Evolutionary conservation across 2,888 invertebrate genomes (phyloP).

Genomic region (Phengaris arion): DNA sequence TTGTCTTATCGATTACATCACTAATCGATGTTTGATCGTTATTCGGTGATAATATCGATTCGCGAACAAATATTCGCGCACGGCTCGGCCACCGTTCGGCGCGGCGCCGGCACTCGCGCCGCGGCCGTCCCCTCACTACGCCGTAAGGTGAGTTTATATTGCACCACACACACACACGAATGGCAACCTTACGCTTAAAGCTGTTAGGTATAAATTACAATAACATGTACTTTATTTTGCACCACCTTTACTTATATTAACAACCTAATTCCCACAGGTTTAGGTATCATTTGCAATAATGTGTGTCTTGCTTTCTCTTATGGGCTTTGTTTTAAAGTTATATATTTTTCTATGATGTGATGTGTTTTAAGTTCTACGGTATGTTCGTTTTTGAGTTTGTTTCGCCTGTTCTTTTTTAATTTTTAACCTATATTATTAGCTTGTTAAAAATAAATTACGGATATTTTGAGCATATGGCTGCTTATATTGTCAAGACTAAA

Average conservation of each 20-base stretch:
- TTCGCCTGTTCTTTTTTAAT: background rate
- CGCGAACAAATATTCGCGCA: slow-evolving; percentile 36
- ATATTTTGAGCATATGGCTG: too few relatives aligned
- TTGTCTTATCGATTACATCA: too few relatives aligned
- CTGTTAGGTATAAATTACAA: background rate
- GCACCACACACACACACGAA: slow-evolving; percentile 14
- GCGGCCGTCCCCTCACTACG: slow-evolving; percentile 56
- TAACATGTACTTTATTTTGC: background rate
- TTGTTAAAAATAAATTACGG: too few relatives aligned
- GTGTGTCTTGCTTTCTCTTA: background rate
- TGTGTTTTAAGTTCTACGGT: background rate
- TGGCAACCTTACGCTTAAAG: background rate
- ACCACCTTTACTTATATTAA: background rate
- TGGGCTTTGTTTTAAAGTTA: background rate
- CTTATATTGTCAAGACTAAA: too few relatives aligned
- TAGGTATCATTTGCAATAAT: background rate
- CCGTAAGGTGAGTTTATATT: slow-evolving; percentile 55
- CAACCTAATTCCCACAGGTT: background rate
- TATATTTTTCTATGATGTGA: background rate
- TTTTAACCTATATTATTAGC: background rate
- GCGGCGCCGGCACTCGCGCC: slow-evolving; percentile 58
- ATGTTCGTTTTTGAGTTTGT: background rate
- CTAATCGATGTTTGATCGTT: slow-evolving; percentile 7
- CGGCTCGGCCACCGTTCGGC: slow-evolving; percentile 45
- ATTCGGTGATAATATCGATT: slow-evolving; percentile 28